Evolutionary conservation across 2,113 vertebrate species (phyloP).

Genomic region (Psittacus erithacus): DNA sequence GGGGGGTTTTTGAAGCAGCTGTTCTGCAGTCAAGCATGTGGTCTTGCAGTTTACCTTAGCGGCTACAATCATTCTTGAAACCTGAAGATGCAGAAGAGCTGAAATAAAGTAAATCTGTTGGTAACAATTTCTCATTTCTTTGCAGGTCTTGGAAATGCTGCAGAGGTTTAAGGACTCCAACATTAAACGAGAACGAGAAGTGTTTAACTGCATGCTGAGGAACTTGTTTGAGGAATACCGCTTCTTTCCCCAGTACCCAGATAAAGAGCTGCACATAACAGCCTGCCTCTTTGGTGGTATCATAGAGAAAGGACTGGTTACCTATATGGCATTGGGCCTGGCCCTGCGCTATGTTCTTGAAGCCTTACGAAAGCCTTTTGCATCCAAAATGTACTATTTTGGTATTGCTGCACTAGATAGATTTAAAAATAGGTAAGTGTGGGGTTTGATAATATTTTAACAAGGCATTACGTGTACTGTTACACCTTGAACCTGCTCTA

Average conservation of each 20-base stretch:
- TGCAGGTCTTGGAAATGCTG: conserved; percentile 96
- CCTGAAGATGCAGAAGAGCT: background rate
- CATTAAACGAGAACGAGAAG: conserved; percentile 96
- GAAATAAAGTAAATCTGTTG: background rate
- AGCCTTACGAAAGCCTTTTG: conserved; percentile 97
- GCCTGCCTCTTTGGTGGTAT: conserved; percentile 98
- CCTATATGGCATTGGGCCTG: conserved; percentile 96
- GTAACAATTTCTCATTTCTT: conserved; percentile 22
- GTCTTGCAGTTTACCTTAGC: background rate
- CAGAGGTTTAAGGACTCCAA: conserved; percentile 98
- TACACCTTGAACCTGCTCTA: background rate
- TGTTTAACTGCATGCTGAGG: conserved; percentile 98
- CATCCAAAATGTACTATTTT: conserved; percentile 99
- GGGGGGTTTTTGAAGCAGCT: background rate
- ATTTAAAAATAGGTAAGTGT: conserved; percentile 96
- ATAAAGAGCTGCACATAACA: conserved; percentile 99
- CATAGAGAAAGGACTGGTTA: conserved; percentile 98
- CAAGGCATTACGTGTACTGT: background rate
- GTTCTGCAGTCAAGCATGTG: background rate
- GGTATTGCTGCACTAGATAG: conserved; percentile 98
- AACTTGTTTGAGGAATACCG: conserved; percentile 98
- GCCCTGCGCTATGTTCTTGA: conserved; percentile 97
- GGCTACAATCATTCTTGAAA: background rate
- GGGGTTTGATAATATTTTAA: background rate
- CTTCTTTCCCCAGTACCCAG: conserved; percentile 98